phyloP scores from a whole-genome alignment of 2,797 vertebrate species.

The Enteromius thamalakanensis region DNA sequence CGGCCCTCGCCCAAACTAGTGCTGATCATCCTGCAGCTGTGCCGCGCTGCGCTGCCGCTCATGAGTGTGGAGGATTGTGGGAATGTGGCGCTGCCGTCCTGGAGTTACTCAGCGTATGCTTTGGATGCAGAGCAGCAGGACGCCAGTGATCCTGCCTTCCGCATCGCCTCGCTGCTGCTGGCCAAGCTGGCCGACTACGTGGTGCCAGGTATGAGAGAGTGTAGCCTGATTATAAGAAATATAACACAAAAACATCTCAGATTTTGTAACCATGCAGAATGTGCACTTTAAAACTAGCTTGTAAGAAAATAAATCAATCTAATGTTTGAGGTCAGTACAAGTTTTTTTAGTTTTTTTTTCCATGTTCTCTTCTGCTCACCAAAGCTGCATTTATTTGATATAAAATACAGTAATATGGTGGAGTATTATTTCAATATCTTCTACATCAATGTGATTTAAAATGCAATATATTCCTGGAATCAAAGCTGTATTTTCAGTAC shows the following conservation, averaged over 20 bases:
- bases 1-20: constrained; percentile 97
- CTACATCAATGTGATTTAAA: not conserved
- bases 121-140: constrained; percentile 93
- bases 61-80: constrained; percentile 99
- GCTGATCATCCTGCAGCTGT: constrained; percentile 97
- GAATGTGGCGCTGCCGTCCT: constrained; percentile 93
- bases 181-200: constrained; percentile 98
- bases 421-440: not conserved
- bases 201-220: constrained; percentile 84
- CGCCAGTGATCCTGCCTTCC: constrained; percentile 93
- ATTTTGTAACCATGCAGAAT: not conserved
- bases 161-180: constrained; percentile 92
- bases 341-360: not conserved
- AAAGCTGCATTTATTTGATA: not conserved
- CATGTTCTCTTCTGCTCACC: not conserved
- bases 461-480: not conserved
- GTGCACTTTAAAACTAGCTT: not conserved
- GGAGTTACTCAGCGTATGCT: constrained; percentile 94
- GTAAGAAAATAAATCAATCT: not conserved
- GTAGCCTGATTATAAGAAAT: not conserved
- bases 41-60: constrained; percentile 93
- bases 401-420: not conserved
- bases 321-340: not conserved
- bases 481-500: not conserved
- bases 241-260: not conserved